A percentile compares a stretch with the other conserved stretches of the same genome.
phyloP scores from a whole-genome alignment of 1,140 invertebrate genomes.

The Drosophila albomicans region DNA sequence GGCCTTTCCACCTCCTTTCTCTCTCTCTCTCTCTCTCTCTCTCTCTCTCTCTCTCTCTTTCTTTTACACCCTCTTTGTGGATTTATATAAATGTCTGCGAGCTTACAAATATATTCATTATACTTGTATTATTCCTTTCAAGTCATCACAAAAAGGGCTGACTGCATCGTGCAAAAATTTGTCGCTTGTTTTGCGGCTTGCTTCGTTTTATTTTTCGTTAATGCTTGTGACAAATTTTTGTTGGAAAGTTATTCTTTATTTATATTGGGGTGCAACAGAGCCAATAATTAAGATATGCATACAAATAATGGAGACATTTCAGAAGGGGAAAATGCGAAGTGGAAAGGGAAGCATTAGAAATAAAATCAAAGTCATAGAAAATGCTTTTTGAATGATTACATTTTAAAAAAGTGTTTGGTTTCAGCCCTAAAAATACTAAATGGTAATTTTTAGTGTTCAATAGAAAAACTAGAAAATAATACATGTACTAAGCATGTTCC shows the following conservation, averaged over 20 bases:
- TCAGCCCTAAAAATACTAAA: too few relatives aligned
- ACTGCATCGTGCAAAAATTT: conserved; percentile 47
- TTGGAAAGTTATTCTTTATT: neutral
- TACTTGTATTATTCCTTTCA: conserved; percentile 12
- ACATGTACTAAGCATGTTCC: too few relatives aligned
- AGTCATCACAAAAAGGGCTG: conserved; percentile 16
- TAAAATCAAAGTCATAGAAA: too few relatives aligned
- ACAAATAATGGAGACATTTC: neutral
- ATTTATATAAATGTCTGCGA: conserved; percentile 2
- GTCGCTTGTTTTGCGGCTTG: conserved; percentile 38
- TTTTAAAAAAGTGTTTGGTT: too few relatives aligned
- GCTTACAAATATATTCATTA: conserved; percentile 38
- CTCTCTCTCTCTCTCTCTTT: neutral
- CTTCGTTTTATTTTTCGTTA: neutral
- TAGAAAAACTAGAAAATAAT: too few relatives aligned
- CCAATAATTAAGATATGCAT: conserved; percentile 14
- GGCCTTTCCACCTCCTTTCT: neutral
- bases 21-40: neutral
- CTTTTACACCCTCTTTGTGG: neutral
- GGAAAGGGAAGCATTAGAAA: too few relatives aligned
- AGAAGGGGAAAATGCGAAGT: neutral
- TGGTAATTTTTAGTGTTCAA: too few relatives aligned
- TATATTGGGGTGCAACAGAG: conserved; percentile 15
- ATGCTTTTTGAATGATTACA: too few relatives aligned
- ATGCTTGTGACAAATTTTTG: conserved; percentile 42